Base-by-base conservation (phyloP, 1,140 invertebrate genomes). In the Eumeta japonica region DNA sequence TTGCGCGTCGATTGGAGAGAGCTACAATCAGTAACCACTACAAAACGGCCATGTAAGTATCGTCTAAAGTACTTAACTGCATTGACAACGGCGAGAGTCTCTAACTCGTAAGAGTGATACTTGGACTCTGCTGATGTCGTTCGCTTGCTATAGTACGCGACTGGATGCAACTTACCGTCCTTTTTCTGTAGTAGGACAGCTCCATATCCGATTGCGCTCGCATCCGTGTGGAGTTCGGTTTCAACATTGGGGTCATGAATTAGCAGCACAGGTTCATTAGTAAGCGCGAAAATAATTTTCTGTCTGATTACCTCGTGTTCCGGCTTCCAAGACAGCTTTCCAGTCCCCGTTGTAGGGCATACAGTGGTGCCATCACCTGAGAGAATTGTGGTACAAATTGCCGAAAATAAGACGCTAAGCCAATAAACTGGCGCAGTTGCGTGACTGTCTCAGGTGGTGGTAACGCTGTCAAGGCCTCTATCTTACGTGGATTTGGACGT, bases 171-270 rank as follows among this genome's bases (percentile, higher is more conserved):
- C 42, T 45, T 45, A 19, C 48, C 41, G 0, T 50, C 50, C 10
- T 49, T 34, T 5, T 37, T 44, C 14, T 54, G 39, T 7, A 50
- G 38, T 2, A 40, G 28, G 7, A 34, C 39, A 10, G 29, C 37
- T 18, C 41, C 40, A 27, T 46, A 46, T 9, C 44, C 44, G 10
- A 39, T 36, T 2, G 16, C 10, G 14, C 43, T 45, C n/a, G n/a
- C n/a, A n/a, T n/a, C n/a, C 9, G 46, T 34, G 20, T 46, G 33
- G 5, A 45, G 31, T 17, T 43, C 28, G 35, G 39, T 27, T 42
- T 46, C 9, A 48, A 28, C 34, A 46, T 62, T 1, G 52, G 43
- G 13, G 54, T 58, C 43, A 64, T 58, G 10, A 51, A 63, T 41
- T 59, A 55, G 14, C 24, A 36, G 50, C 58, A 58, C 34, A 15